Evolutionary conservation across 2,113 vertebrate species (phyloP).

Genomic region (Calonectris borealis): DNA sequence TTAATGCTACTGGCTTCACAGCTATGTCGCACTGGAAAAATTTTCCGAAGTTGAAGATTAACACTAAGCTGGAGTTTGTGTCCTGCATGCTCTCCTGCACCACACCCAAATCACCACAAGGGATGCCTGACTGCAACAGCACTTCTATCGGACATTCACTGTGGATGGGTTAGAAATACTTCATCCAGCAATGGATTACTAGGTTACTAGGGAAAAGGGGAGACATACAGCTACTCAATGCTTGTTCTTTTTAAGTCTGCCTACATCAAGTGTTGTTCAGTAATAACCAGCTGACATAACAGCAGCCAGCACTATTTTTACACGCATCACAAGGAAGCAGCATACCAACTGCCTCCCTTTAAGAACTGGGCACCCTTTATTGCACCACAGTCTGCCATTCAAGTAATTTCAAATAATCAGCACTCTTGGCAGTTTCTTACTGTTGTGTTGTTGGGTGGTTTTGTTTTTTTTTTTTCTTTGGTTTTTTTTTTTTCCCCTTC

Average conservation of each 20-base stretch:
- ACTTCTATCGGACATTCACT: neutral
- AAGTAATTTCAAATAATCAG: neutral
- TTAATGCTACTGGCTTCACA: neutral
- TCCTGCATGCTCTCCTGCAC: neutral
- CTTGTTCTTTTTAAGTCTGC: neutral
- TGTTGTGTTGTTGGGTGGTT: neutral
- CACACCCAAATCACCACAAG: neutral
- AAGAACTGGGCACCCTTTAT: neutral
- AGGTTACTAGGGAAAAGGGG: neutral
- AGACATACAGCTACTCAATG: neutral
- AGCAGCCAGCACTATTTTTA: neutral
- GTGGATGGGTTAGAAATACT: no score
- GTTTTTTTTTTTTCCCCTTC: no score
- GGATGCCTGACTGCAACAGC: neutral
- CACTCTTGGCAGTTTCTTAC: neutral
- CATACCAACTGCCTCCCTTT: neutral
- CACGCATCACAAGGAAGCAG: neutral
- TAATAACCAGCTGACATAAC: neutral
- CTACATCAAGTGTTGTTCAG: neutral
- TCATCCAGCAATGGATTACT: neutral
- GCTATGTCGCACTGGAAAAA: neutral
- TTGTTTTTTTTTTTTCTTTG: neutral
- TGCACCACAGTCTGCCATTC: neutral
- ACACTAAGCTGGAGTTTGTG: neutral
- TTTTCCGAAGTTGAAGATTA: neutral